phyloP scores from a whole-genome alignment of 2,888 invertebrate genomes.

The Itoplectis maculator region DNA sequence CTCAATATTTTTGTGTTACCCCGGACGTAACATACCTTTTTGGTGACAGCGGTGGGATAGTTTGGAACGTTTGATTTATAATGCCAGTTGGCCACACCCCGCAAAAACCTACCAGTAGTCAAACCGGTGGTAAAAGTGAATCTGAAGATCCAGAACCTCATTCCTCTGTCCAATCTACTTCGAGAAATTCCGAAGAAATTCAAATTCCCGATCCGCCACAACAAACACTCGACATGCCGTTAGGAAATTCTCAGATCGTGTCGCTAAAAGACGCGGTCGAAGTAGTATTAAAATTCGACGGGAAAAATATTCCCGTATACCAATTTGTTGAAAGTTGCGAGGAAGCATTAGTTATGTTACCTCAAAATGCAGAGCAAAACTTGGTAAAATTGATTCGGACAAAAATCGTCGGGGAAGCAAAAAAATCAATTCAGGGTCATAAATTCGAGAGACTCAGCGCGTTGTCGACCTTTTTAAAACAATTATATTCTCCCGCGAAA shows the following conservation, averaged over 20 bases:
- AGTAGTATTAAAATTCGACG: constrained; percentile 42
- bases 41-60: constrained; percentile 2
- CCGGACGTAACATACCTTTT: neutral
- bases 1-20: too few relatives aligned
- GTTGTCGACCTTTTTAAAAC: constrained; percentile 8
- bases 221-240: constrained; percentile 13
- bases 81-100: neutral
- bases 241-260: constrained; percentile 40
- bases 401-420: constrained; percentile 29
- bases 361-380: constrained; percentile 24
- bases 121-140: neutral
- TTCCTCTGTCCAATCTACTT: neutral
- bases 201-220: too few relatives aligned
- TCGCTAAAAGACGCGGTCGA: constrained; percentile 50
- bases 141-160: neutral
- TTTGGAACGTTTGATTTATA: neutral
- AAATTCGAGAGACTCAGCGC: constrained; percentile 8
- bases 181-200: neutral
- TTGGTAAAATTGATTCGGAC: constrained; percentile 32
- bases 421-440: constrained; percentile 11
- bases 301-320: constrained; percentile 47
- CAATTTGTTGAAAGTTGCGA: constrained; percentile 44
- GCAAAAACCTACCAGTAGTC: too few relatives aligned
- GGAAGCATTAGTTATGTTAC: constrained; percentile 26
- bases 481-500: constrained; percentile 31